Evolutionary conservation across 1,140 invertebrate species (phyloP).

Genomic region (Maniola jurtina): DNA sequence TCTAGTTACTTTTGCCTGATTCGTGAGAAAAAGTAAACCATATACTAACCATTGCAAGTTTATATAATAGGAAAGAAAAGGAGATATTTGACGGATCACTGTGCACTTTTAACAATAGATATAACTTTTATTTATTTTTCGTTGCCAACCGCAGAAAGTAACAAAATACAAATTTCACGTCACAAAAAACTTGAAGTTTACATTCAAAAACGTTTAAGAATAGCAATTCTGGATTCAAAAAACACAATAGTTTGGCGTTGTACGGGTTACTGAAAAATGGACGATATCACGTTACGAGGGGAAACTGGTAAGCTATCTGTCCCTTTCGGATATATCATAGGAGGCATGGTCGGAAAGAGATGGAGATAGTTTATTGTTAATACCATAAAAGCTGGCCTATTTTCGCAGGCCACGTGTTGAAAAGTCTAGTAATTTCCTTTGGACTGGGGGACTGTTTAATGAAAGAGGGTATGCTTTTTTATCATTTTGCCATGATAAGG

Average conservation of each 20-base stretch:
- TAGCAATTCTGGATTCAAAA: slow-evolving; percentile 14
- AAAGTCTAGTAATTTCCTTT: slow-evolving; percentile 47
- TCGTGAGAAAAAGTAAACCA: too few relatives aligned
- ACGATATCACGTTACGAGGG: slow-evolving; percentile 32
- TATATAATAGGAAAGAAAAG: too few relatives aligned
- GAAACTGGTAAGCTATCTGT: slow-evolving; percentile 29
- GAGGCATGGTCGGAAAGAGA: slow-evolving; percentile 36
- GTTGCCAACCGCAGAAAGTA: background rate
- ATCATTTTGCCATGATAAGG: slow-evolving; percentile 4
- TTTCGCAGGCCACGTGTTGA: slow-evolving; percentile 54
- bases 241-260: slow-evolving; percentile 28
- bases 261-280: slow-evolving; percentile 25
- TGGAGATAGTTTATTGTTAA: slow-evolving; percentile 46
- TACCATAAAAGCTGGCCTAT: slow-evolving; percentile 59
- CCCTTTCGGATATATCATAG: slow-evolving; percentile 39
- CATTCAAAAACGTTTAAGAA: slow-evolving; percentile 21
- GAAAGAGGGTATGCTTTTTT: slow-evolving; percentile 29
- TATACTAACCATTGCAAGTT: too few relatives aligned
- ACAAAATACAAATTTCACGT: slow-evolving; percentile 18
- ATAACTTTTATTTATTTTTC: too few relatives aligned
- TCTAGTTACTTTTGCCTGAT: too few relatives aligned
- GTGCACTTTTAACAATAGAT: too few relatives aligned
- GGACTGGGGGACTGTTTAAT: slow-evolving; percentile 27
- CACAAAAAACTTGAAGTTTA: slow-evolving; percentile 22
- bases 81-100: too few relatives aligned